Percentiles rank a stretch among this genome's conserved stretches.
phyloP scores from a whole-genome alignment of 2,113 vertebrate species.

The Leucoraja erinaceus region DNA sequence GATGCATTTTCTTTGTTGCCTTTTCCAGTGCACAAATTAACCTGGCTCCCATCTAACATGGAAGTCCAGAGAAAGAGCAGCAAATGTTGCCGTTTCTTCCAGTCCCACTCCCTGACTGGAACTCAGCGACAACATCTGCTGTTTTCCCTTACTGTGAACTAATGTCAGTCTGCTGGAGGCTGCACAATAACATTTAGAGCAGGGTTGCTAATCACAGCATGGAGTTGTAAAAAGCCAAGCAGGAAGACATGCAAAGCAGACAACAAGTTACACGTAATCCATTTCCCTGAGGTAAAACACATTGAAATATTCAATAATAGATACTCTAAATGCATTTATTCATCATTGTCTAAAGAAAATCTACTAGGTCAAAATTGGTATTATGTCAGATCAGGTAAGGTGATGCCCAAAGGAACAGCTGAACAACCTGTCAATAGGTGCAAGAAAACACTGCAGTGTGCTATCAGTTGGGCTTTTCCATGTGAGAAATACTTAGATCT shows the following conservation, averaged over 20 bases:
- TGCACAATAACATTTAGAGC: background rate
- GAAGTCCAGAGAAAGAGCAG: background rate
- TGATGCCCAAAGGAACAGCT: background rate
- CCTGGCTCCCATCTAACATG: background rate
- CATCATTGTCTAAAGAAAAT: slow-evolving; percentile 2
- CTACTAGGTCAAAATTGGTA: background rate
- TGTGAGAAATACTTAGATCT: background rate
- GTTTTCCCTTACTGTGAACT: background rate
- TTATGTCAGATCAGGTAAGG: background rate
- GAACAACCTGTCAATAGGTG: background rate
- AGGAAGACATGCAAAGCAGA: background rate
- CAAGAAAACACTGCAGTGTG: background rate
- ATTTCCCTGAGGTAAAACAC: background rate
- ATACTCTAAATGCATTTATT: background rate
- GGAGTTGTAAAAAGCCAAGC: background rate
- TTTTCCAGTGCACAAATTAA: background rate
- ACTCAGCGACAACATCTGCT: background rate
- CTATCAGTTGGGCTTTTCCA: background rate
- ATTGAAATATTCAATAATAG: background rate
- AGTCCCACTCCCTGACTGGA: slow-evolving; percentile 1
- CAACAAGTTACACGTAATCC: background rate
- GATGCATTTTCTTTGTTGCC: background rate
- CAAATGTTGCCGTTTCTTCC: background rate
- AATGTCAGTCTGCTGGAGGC: slow-evolving; percentile 29
- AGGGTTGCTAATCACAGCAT: background rate